A percentile compares a stretch with the other conserved stretches of the same genome.
phyloP scores from a whole-genome alignment of 2,797 vertebrate species.

The Girardinus metallicus region DNA sequence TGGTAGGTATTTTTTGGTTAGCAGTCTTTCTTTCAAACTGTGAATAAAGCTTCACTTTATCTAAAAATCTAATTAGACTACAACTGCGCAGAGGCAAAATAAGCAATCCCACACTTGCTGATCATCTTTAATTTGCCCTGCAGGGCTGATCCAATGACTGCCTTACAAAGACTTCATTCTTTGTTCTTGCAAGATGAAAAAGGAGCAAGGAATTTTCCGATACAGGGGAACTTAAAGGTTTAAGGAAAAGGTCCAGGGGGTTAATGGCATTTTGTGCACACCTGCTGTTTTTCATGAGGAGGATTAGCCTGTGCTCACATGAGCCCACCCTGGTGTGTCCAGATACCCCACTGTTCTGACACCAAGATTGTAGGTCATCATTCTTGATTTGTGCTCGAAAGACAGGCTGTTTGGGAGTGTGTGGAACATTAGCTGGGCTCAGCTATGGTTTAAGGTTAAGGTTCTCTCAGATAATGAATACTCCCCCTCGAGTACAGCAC shows the following conservation, averaged over 20 bases:
- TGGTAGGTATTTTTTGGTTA: not conserved
- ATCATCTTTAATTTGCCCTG: not conserved
- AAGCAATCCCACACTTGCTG: not conserved
- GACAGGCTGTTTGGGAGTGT: constrained; percentile 38
- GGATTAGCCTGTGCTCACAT: constrained; percentile 70
- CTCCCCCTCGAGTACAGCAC: constrained; percentile 20
- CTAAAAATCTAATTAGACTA: not conserved
- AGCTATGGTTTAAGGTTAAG: constrained; percentile 15
- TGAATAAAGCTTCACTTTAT: not conserved
- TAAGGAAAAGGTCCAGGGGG: constrained; percentile 45
- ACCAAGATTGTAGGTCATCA: constrained; percentile 16
- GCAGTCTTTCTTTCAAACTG: not conserved
- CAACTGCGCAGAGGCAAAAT: not conserved
- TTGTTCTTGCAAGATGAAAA: constrained; percentile 57
- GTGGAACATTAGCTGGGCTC: constrained; percentile 24
- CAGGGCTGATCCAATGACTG: not conserved
- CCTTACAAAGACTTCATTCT: constrained; percentile 18
- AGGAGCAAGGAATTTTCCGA: constrained; percentile 42
- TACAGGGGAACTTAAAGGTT: constrained; percentile 44
- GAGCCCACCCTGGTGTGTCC: constrained; percentile 51
- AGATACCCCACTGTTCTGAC: constrained; percentile 19
- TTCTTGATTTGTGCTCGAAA: constrained; percentile 18
- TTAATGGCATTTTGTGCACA: constrained; percentile 70
- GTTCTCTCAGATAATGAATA: constrained; percentile 7
- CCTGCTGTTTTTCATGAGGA: constrained; percentile 80